Base-by-base conservation (phyloP, 2,797 vertebrate genomes). In the Anguilla marmorata region DNA sequence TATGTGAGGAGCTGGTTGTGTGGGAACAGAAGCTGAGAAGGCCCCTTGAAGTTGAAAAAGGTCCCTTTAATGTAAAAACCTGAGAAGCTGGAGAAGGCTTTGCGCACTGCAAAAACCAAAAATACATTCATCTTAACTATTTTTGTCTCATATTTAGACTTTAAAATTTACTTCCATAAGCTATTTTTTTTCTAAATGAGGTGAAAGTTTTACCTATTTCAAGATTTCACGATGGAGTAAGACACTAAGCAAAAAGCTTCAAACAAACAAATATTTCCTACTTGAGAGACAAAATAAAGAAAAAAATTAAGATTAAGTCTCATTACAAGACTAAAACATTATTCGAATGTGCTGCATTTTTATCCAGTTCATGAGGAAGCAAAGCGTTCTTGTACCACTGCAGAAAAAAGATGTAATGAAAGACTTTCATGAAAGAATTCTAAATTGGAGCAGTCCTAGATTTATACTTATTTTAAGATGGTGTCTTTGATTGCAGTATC, bases 391-490 rank as follows among this genome's bases (percentile, higher is more conserved):
- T 45, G 16, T 50, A 8, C 7, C 11, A 9, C 45, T 11, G 45
- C 21, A 19, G 30, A 50, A 82, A 82, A 50, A 50, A 50, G 19
- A 82, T 76, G 33, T 76, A 16, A 82, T 48, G 79, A 45, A 41
- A 80, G 69, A 37, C 2, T 74, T 74, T 80, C 12, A 45, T 80
- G 14, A 80, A 80, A 48, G 41, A 48, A 45, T 21, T 74, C 8
- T 74, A 14, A 30, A 33, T 3, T 66, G 27, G 69, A 66, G 60
- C 60, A 66, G 60, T n/a, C 60, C 21, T 66, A 74, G 27, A 30
- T 37, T 33, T 74, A 14, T 14, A 30, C 6, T 33, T 74, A 2
- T 94, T 94, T 94, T 92, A 93, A 87, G 91, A 86, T 87, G 88
- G 92, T 90, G 91, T 82, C 79, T 82, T 50, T 82, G 79, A 82